Conservation (phyloP, 2,113 vertebrate species). For the Myotis lucifugus region DNA sequence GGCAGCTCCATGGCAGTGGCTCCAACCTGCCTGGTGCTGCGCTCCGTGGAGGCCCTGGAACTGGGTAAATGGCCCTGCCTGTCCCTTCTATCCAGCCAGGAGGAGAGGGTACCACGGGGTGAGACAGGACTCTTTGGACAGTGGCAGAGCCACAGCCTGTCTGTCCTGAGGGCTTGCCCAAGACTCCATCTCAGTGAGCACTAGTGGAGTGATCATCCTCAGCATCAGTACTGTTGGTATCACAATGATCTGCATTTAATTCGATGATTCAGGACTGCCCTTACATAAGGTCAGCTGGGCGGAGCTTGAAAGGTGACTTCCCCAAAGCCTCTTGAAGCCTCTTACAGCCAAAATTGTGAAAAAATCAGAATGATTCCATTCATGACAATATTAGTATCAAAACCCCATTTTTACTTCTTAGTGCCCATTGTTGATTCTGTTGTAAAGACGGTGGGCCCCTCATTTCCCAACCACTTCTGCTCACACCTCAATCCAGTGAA, state of each 20-base stretch:
- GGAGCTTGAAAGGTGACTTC: background rate
- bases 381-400: background rate
- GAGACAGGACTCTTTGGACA: background rate
- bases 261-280: background rate
- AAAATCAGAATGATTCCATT: background rate
- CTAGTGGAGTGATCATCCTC: background rate
- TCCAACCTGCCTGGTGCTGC: background rate
- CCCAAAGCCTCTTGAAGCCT: background rate
- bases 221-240: background rate
- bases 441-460: background rate
- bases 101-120: background rate
- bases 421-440: background rate
- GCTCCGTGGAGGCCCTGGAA: background rate
- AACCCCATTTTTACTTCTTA: background rate
- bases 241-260: background rate
- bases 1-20: background rate
- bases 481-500: background rate
- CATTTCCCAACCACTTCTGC: too few relatives aligned
- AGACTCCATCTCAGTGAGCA: background rate
- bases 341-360: background rate
- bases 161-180: background rate
- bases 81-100: background rate
- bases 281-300: background rate
- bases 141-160: background rate
- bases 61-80: background rate